Base-by-base conservation (phyloP, 2,113 vertebrate species). In the Thomomys bottae region DNA sequence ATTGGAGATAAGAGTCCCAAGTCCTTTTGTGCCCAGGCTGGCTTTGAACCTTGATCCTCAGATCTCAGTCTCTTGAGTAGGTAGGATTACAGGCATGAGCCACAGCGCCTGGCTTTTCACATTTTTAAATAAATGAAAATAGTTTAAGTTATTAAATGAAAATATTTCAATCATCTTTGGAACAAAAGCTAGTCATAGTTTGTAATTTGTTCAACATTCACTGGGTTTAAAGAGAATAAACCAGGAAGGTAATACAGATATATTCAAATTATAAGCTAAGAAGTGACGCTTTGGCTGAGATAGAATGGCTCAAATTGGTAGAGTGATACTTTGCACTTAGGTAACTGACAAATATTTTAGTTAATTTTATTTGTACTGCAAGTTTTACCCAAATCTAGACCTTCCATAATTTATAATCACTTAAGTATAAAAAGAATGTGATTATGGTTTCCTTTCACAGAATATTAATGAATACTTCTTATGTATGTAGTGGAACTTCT, bases 111-210 rank as follows among this genome's bases (percentile, higher is more conserved):
- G n/a, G n/a, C n/a, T n/a, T n/a, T n/a, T n/a, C 34, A 89, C 45
- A 87, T 93, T 94, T 87, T 93, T 23, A 80, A n/a, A 3, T 61
- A 81, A 75, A 85, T 67, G 12, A 92, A 94, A 79, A 42, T 45
- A 89, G 36, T 73, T 84, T 24, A 79, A 66, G 78, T 45, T 63
- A 63, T 23, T 87, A 83, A 78, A 85, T 67, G 9, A 92, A 94
- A 73, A 42, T 45, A 89, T 57, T 73, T 84, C 30, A 80, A 66
- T 71, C 61, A 86, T 32, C 42, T 77, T 94, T 26, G 81, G 32
- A 88, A 90, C 26, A 67, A 87, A 84, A 59, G 30, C 23, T 68
- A 70, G 42, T 76, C 81, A 70, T 6, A 85, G 28, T 32, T 80
- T 71, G 45, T 49, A 21, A 42, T 83, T 89, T 9, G 32, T 89